Base-by-base conservation (phyloP, 2,797 vertebrate genomes). In the Natrix natrix region DNA sequence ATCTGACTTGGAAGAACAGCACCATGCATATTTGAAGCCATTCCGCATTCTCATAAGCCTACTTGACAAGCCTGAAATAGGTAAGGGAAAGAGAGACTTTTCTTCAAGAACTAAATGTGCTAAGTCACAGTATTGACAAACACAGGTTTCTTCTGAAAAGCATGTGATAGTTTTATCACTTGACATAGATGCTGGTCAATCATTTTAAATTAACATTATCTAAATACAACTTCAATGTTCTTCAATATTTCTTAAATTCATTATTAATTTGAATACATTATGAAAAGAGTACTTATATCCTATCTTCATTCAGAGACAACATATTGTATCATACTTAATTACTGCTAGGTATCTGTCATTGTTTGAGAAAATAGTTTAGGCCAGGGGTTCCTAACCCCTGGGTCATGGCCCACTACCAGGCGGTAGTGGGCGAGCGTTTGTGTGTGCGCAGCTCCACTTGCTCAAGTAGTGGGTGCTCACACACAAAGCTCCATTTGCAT, bases 21-120 rank as follows among this genome's bases (percentile, higher is more conserved):
- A 97, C 26, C 97, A 98, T 28, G 97, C 96, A 1, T 99, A 99
- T 93, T 98, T 99, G 96, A 98, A 98, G 98, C 99, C 99, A 8
- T 99, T 99, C 97, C 97, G 99, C n/a, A 98, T 99, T 96, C 98
- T 99, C 2, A 95, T 99, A 94, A 99, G 99, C 95, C 98, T 99
- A 90, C 98, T 99, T 83, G 99, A 99, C 98, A 99, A 99, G 97
- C 98, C 98, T 0, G 99, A 99, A 94, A 99, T 99, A 97, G 99
- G 99, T 99, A 97, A 95, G 87, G 86, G n/a, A 54, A 97, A 95
- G 66, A 86, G 14, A 32, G 3, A 22, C 66, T 1, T 89, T 48
- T 89, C 69, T 91, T 54, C 59, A 83, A 63, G 3, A 83, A 74
- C 24, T 24, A 32, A 83, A 87, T 87, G 24, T 17, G 6, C 48